Base-by-base conservation (phyloP, 2,797 vertebrate genomes). In the Pipistrellus pipistrellus region DNA sequence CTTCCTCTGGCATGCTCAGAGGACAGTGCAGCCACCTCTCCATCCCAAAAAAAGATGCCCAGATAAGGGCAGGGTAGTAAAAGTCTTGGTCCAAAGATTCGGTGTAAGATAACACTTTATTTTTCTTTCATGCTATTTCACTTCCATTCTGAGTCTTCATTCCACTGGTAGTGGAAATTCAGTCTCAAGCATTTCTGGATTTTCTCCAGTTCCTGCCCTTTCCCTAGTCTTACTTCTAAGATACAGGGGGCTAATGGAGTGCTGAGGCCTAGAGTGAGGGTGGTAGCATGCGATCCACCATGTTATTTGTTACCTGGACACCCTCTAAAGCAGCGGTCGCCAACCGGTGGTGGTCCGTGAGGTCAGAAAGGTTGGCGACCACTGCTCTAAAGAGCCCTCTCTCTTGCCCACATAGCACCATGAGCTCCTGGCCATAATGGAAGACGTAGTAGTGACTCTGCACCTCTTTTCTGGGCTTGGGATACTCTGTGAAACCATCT, bases 101-200 rank as follows among this genome's bases (percentile, higher is more conserved):
- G 9, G 4, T 17, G 17, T 25, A 68, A 95, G 32, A 80, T 55
- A 85, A 82, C 55, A 59, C 57, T 62, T 89, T 62, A 46, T 44
- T 92, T 95, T 96, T 89, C 75, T 83, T 46, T n/a, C 64, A 48
- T 14, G 3, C 4, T 78, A 48, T 78, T 75, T 84, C 53, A 86
- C 75, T 86, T 93, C 57, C 13, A 68, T 64, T 72, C 80, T 80
- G 62, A 84, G 23, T 80, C 46, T 30, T 41, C 25, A 73, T 82
- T 64, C 66, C 35, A 62, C n/a, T 11, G 35, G 13, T 46, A 73
- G 8, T 44, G 6, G 90, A 64, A 92, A 55, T 21, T 81, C 57
- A 76, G 9, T 64, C 53, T 82, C 27, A 8, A 30, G 35, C 20
- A 64, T 53, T 84, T 57, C 59, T 78, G 59, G 27, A 81, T 91